Base-by-base conservation (phyloP, 1,140 invertebrate genomes). In the Sitodiplosis mosellana region DNA sequence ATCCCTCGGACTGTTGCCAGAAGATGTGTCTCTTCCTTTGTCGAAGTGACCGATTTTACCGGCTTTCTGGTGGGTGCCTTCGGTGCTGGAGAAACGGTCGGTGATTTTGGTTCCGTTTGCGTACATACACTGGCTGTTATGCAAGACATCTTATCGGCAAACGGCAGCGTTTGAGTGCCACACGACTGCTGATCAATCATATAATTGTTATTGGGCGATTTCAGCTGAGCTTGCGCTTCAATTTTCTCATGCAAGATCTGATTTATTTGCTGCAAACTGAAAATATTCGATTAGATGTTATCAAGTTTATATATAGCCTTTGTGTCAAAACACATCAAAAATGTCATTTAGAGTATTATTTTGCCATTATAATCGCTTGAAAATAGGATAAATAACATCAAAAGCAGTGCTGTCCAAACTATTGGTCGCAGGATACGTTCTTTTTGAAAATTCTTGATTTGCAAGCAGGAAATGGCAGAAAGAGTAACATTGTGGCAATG, bases 1-100 rank as follows among this genome's bases (percentile, higher is more conserved):
- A 86, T 64, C 1, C 81, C 81, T 45, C 83, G 72, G 56, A 87
- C 81, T 0, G 82, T 84, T 0, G 82, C 81, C 12, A 84, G 59
- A 8, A 86, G 63, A 64, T 86, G 80, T 4, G 77, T 69, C 50
- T 87, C 81, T 54, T 83, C 79, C 59, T 81, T 82, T 12, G 20
- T 59, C 2, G 60, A 60, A 38, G 63, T 61, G 2, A 71, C 59
- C 43, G 64, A 58, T 15, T 59, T 60, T 40, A 56, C 55, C 47
- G 59, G 59, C 53, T 62, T 50, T 56, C 64, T 66, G 18, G 11
- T 43, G 5, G 41, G 41, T n/a, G 11, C 4, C 20, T 43, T 43
- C 17, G 41, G 11, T 20, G 41, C n/a, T 40, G 37, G 14, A 4
- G 14, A 15, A 15, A 18, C 17, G 11, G 18, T 7, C 20, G 41